A percentile compares a stretch with the other conserved stretches of the same genome.
Conservation (phyloP, 2,797 vertebrate genomes). For the Gymnopithys bicolor region DNA sequence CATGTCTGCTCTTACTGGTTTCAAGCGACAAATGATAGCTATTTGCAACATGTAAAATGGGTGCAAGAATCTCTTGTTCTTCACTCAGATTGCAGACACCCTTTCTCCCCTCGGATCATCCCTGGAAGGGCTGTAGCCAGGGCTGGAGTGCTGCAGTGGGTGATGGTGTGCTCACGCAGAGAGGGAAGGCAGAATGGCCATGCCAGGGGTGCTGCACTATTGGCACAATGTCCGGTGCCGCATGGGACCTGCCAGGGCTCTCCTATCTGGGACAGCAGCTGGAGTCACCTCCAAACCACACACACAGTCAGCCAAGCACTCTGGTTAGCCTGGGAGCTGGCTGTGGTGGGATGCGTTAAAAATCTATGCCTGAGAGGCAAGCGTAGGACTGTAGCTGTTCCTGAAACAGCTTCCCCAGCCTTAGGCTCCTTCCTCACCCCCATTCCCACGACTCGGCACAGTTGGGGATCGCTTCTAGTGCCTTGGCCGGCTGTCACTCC, state of each 20-base stretch:
- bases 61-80: not conserved
- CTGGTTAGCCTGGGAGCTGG: not conserved
- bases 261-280: not conserved
- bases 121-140: not conserved
- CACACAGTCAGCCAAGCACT: accelerated
- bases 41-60: not conserved
- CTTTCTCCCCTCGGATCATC: accelerated
- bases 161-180: not conserved
- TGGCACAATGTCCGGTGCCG: accelerated
- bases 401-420: not conserved
- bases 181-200: not conserved
- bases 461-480: constrained; percentile 18
- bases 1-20: not conserved
- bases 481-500: not conserved
- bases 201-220: not conserved
- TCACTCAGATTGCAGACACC: not conserved
- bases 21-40: not conserved
- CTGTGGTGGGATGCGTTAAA: not conserved
- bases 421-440: constrained; percentile 21
- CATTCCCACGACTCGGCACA: constrained; percentile 56
- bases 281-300: not conserved
- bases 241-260: accelerated
- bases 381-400: not conserved
- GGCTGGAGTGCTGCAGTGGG: accelerated
- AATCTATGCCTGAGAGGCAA: not conserved